Base-by-base conservation (phyloP, 2,888 invertebrate species). In the Temnothorax rugatulus region DNA sequence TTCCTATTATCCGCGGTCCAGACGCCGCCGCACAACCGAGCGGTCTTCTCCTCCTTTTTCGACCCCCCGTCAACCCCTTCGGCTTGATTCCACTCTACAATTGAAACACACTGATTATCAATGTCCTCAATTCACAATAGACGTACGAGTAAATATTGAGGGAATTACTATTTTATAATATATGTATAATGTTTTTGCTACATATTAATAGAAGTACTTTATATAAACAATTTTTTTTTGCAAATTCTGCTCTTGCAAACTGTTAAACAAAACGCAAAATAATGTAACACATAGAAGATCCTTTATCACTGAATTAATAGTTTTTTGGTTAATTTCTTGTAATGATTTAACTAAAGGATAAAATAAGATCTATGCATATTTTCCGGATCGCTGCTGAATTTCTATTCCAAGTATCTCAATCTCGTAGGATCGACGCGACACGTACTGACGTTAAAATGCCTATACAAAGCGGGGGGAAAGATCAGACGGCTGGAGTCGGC, bases 1-100 rank as follows among this genome's bases (percentile, higher is more conserved):
- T 91, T 92, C 92, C 94, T 93, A 94, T 94, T 94, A 94, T 94
- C 92, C 93, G 93, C 90, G 93, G 93, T 94, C 94, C 94, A 94
- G 94, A 93, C 94, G 91, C 92, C 91, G 88, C 90, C 90, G 75
- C 90, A 90, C 89, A 89, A 89, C 88, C 88, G 77, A 79, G 85
- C 82, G 84, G 82, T 61, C 75, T 76, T 63, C 77, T 79, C 74
- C 57, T 34, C 91, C 88, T 87, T 88, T 84, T 84, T 74, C 84
- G 68, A 83, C 86, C 82, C 68, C 68, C 85, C 87, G 83, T 86
- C 91, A 87, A 91, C 90, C 90, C 86, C 90, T 89, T 90, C 86
- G 75, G 85, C 89, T 90, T 88, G 85, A 84, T 85, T 84, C 83
- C 81, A 74, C 82, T 77, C 77, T 84, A 76, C 84, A 79, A 88